Base-by-base conservation (phyloP, 2,888 invertebrate species). In the Syritta pipiens region DNA sequence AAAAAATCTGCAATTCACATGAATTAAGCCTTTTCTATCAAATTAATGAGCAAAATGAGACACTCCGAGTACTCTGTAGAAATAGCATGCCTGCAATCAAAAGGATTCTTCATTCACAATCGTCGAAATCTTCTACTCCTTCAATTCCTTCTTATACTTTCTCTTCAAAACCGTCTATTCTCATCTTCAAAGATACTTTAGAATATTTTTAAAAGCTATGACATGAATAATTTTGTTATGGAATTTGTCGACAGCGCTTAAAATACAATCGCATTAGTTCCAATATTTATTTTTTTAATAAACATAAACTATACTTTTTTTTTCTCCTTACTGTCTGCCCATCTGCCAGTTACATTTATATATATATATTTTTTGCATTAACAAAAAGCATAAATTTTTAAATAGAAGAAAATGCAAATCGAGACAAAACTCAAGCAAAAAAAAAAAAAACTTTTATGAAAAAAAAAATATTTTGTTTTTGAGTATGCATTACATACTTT, bases 201-300 rank as follows among this genome's bases (percentile, higher is more conserved):
- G 20, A 59, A 26, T n/a, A 10, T 40, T n/a, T 1, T 35, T n/a
- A 1, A 9, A 40, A 9, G 6, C 4, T 10, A 6, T 42, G 9
- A 2, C 12, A 28, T 62, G n/a, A 4, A 30, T 37, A 35, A 32
- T 48, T 63, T 48, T 60, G 57, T 42, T 57, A 62, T 55, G 74
- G 68, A 79, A 55, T n/a, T 79, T 79, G 68, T 79, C 79, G 79
- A 79, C 79, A 79, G 72, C 49, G 67, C 74, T 60, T 67, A 49
- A 40, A 48, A 10, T 37, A 30, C 12, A 42, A 49, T 12, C 24
- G 22, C 60, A 51, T 69, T 55, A 24, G 10, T 46, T 46, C 46
- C 10, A n/a, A n/a, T n/a, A n/a, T n/a, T n/a, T n/a, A n/a, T n/a
- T n/a, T n/a, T n/a, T n/a, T n/a, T n/a, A n/a, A n/a, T n/a, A n/a